Percentiles rank a stretch among this genome's conserved stretches.
These are phyloP conservation scores for Chouioia cunea DNA, from an alignment of 2,888 invertebrate species.

Conservation along the genomic window DNA sequence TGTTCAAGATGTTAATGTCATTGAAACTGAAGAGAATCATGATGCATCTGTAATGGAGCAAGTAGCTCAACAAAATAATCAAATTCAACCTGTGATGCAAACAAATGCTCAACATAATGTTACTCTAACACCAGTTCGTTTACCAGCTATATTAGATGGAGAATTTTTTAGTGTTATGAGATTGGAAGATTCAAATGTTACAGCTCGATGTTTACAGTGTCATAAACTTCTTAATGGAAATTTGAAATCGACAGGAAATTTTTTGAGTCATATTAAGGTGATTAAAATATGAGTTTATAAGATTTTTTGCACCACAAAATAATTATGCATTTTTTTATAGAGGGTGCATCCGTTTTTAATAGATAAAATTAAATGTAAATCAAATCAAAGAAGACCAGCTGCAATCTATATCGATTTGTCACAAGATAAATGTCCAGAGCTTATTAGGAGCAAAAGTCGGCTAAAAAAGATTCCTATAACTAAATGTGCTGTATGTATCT, in stretches of 20 bases:
- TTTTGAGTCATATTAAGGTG: conserved; percentile 67
- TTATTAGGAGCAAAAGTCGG: conserved; percentile 56
- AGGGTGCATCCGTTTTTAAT: conserved; percentile 65
- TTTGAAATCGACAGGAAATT: conserved; percentile 66
- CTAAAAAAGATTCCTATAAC: conserved; percentile 37
- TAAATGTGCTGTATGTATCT: conserved; percentile 10
- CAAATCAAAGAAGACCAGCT: conserved; percentile 66
- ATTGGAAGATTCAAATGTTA: conserved; percentile 66
- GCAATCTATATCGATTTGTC: conserved; percentile 64
- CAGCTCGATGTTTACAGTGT: conserved; percentile 65
- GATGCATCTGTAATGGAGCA: conserved; percentile 50
- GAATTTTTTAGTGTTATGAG: conserved; percentile 65
- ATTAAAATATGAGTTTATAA: conserved; percentile 11
- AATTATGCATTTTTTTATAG: conserved; percentile 51
- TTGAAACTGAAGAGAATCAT: conserved; percentile 57
- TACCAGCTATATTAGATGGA: conserved; percentile 66
- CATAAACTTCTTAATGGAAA: conserved; percentile 66
- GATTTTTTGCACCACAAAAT: not conserved
- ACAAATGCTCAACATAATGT: conserved; percentile 59
- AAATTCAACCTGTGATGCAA: conserved; percentile 55
- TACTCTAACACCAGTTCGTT: conserved; percentile 63
- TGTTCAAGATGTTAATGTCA: conserved; percentile 49
- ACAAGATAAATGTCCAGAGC: conserved; percentile 60
- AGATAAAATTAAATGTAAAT: conserved; percentile 65
- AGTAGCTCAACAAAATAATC: conserved; percentile 52